Evolutionary conservation across 1,140 invertebrate species (phyloP).

Genomic region (Penaeus chinensis): DNA sequence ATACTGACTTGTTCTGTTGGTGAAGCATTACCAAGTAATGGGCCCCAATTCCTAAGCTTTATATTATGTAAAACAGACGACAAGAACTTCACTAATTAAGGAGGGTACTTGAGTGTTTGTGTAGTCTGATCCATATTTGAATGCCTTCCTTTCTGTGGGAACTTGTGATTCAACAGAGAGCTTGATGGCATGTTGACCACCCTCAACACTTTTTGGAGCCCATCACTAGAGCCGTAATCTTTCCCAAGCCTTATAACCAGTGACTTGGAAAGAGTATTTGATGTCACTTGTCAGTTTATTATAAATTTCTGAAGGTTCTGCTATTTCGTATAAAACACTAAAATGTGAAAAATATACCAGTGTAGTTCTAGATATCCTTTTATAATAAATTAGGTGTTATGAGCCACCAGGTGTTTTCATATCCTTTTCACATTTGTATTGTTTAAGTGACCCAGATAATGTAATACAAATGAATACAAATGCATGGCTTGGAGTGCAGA

Average conservation of each 20-base stretch:
- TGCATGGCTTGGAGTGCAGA: too few relatives aligned
- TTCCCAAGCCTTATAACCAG: conserved; percentile 45
- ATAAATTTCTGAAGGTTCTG: conserved; percentile 53
- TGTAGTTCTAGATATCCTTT: conserved; percentile 55
- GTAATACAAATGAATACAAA: neutral
- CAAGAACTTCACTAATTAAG: too few relatives aligned
- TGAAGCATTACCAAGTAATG: conserved; percentile 21
- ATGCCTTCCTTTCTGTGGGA: too few relatives aligned
- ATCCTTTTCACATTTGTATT: neutral
- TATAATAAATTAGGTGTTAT: conserved; percentile 58
- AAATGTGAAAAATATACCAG: conserved; percentile 44
- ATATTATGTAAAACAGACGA: neutral
- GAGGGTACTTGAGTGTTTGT: too few relatives aligned
- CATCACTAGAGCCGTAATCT: conserved; percentile 17
- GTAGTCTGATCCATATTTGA: too few relatives aligned
- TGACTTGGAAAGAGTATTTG: conserved; percentile 48
- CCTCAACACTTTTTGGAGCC: neutral
- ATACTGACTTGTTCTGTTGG: conserved; percentile 29
- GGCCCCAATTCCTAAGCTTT: conserved; percentile 35
- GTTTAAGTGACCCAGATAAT: neutral
- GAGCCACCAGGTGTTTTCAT: neutral
- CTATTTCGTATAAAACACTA: conserved; percentile 56
- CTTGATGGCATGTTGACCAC: too few relatives aligned
- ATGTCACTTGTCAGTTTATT: conserved; percentile 37
- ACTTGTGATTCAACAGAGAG: too few relatives aligned